phyloP scores from a whole-genome alignment of 2,888 invertebrate species.

The Laspeyria flexula region DNA sequence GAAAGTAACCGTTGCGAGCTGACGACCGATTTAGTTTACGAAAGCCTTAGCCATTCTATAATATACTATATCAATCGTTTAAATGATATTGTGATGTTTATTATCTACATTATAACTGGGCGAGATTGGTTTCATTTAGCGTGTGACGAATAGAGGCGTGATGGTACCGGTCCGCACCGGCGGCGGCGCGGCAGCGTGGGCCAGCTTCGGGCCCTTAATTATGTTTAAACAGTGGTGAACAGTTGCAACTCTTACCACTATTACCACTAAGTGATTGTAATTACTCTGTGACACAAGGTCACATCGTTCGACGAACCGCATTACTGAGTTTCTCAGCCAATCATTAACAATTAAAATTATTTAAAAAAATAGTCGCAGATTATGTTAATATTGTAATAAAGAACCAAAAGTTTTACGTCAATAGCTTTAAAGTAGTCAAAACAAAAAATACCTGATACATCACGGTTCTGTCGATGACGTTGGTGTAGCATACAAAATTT shows the following conservation, averaged over 20 bases:
- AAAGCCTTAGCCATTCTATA: constrained; percentile 48
- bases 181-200: no score
- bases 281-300: constrained; percentile 40
- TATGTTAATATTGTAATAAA: background rate
- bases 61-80: constrained; percentile 36
- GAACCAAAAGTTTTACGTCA: no score
- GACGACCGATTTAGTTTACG: constrained; percentile 56
- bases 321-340: constrained; percentile 7
- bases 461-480: no score
- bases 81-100: constrained; percentile 9
- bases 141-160: constrained; percentile 25
- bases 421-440: no score
- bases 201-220: constrained; percentile 35
- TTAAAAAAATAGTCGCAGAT: background rate
- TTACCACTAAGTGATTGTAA: constrained; percentile 47
- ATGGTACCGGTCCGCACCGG: constrained; percentile 28
- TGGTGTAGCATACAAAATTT: no score
- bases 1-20: constrained; percentile 59
- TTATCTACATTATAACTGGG: constrained; percentile 39
- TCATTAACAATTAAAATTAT: constrained; percentile 8
- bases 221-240: constrained; percentile 8
- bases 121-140: constrained; percentile 33
- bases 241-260: constrained; percentile 27
- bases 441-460: no score
- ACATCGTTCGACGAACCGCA: constrained; percentile 22